Percentiles rank a stretch among this genome's conserved stretches.
phyloP scores from a whole-genome alignment of 2,113 vertebrate genomes.

The Bettongia penicillata region DNA sequence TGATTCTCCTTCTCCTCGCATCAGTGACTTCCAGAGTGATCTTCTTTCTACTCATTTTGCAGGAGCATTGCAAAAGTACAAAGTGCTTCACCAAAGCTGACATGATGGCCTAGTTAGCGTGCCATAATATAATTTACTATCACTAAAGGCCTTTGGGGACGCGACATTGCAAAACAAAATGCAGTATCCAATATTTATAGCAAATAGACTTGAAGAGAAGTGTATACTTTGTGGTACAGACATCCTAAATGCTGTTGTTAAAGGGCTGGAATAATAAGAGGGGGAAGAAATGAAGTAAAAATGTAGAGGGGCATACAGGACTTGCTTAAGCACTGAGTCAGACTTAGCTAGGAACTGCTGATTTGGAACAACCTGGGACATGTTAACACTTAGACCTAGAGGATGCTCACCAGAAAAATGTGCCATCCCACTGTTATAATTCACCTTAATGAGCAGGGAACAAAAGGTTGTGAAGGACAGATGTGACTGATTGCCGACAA shows the following conservation, averaged over 20 bases:
- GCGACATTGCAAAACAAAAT: slow-evolving; percentile 18
- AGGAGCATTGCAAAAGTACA: neutral
- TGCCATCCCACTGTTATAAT: slow-evolving; percentile 75
- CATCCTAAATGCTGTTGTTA: neutral
- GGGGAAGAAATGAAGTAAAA: neutral
- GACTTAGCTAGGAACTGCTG: neutral
- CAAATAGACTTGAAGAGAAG: slow-evolving; percentile 30
- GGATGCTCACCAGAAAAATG: slow-evolving; percentile 77
- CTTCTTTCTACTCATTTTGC: neutral
- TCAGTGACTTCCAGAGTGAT: neutral
- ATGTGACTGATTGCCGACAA: slow-evolving; percentile 82
- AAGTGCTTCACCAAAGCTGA: slow-evolving; percentile 13
- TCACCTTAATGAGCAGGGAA: slow-evolving; percentile 82
- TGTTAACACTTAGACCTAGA: slow-evolving; percentile 47
- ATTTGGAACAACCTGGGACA: slow-evolving; percentile 43
- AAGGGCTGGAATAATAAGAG: neutral
- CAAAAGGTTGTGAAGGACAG: slow-evolving; percentile 80
- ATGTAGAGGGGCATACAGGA: neutral
- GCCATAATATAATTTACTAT: neutral
- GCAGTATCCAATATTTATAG: slow-evolving; percentile 39
- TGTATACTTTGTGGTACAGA: neutral
- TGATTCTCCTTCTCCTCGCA: neutral
- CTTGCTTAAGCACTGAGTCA: neutral
- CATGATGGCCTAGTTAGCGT: slow-evolving; percentile 24
- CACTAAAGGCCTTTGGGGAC: slow-evolving; percentile 25